A percentile compares a stretch with the other conserved stretches of the same genome.
Conservation (phyloP, 2,888 invertebrate genomes). For the Cerastoderma edule region DNA sequence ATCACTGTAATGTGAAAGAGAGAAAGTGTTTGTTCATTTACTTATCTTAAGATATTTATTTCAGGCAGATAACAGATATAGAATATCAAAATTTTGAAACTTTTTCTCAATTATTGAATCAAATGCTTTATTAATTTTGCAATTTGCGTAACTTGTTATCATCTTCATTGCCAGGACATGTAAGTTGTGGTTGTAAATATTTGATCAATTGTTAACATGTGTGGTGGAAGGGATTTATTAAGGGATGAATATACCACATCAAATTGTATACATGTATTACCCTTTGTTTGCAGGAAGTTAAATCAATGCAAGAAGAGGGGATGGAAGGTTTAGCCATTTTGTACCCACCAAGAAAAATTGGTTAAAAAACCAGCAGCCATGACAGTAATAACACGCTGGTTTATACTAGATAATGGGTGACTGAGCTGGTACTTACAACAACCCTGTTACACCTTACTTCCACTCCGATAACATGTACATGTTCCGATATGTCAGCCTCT, state of each 20-base stretch:
- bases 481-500: not conserved
- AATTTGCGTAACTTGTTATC: not conserved
- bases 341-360: conserved; percentile 1
- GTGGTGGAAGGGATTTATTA: not conserved
- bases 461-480: conserved; percentile 13
- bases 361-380: conserved; percentile 14
- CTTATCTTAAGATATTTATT: no score
- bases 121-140: not conserved
- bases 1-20: no score
- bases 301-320: not conserved
- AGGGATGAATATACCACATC: not conserved
- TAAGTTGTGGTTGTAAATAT: not conserved
- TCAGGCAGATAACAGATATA: no score
- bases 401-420: conserved; percentile 6
- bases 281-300: conserved; percentile 26
- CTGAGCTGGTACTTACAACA: conserved; percentile 16
- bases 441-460: conserved; percentile 25
- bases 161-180: not conserved
- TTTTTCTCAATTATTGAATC: not conserved
- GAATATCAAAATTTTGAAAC: no score
- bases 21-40: no score
- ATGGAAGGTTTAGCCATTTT: not conserved
- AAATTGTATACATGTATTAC: not conserved
- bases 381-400: conserved; percentile 10
- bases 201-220: not conserved